Evolutionary conservation across 2,888 invertebrate species (phyloP), one percentile per base, ranked within the genome.

Genomic region (Coenonympha glycerion): DNA sequence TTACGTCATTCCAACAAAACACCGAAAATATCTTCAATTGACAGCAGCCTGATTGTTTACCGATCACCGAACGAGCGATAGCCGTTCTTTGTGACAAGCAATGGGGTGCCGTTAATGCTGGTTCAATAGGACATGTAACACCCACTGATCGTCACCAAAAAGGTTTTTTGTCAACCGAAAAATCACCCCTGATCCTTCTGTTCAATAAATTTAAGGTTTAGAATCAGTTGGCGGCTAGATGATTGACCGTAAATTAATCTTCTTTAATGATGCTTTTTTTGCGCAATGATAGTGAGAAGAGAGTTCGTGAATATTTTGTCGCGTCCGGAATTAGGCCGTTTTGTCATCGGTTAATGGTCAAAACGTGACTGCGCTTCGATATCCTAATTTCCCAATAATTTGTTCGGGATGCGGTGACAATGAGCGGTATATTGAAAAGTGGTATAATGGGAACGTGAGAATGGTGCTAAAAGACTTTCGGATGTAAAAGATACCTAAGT

Each of bases 271-370:
- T 59, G 62, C 71, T 81, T 82, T 83, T n/a, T 87, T 87, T 87
- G 86, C 86, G 87, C 84, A 87, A 87, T 85, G 87, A 86, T 83
- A 85, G 65, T 71, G 64, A 58, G 61, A 60, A 76, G 64, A 58
- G 61, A 60, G 77, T 82, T 77, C 87, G 86, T 87, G 86, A 72
- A 84, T 81, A 84, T 83, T 79, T 71, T 71, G 74, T 75, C 75
- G 71, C 69, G 71, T 73, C 70, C 76, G 83, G 87, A 82, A 83
- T 87, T 87, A 87, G 78, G 65, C 59, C 71, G 81, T 84, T 86
- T 85, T 86, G 85, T 85, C 85, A 84, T 76, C 81, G 55, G 56
- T 80, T 87, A 86, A 87, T 85, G 86, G 80, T 73, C 69, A 68
- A 70, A 84, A 87, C 86, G 86, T 87, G 86, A 86, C 84, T 76